phyloP scores from a whole-genome alignment of 1,140 invertebrate genomes.

The Nephila pilipes region DNA sequence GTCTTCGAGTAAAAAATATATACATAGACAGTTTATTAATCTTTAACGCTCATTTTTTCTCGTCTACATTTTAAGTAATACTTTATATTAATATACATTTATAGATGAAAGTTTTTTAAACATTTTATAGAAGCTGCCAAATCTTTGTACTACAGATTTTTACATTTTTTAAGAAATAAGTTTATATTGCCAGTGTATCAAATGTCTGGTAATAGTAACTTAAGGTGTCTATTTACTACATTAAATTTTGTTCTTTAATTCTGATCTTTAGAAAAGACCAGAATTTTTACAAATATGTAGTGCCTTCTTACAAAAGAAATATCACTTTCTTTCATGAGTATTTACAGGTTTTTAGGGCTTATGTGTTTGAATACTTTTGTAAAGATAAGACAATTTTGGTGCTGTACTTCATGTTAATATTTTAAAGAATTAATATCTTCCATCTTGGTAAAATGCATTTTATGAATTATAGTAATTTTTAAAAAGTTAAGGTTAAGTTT shows the following conservation, averaged over 20 bases:
- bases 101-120: conserved; percentile 43
- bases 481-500: conserved; percentile 41
- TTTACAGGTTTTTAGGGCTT: conserved; percentile 24
- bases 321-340: conserved; percentile 6
- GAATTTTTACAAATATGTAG: conserved; percentile 66
- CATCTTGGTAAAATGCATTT: background rate
- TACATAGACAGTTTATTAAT: no score
- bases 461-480: background rate
- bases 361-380: conserved; percentile 54
- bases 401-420: conserved; percentile 58
- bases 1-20: no score
- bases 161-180: conserved; percentile 61
- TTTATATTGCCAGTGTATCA: conserved; percentile 28
- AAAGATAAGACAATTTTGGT: conserved; percentile 46
- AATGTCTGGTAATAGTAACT: background rate
- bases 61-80: conserved; percentile 2
- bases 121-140: conserved; percentile 63
- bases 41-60: background rate
- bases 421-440: conserved; percentile 1
- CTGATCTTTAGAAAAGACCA: conserved; percentile 10
- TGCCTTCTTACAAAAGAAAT: conserved; percentile 60
- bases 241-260: conserved; percentile 15
- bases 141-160: conserved; percentile 61
- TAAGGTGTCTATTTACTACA: conserved; percentile 66
- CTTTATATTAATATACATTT: conserved; percentile 49